These are phyloP conservation scores for Lanius ludovicianus DNA, from an alignment of 2,113 vertebrate species.

Conservation along the genomic window DNA sequence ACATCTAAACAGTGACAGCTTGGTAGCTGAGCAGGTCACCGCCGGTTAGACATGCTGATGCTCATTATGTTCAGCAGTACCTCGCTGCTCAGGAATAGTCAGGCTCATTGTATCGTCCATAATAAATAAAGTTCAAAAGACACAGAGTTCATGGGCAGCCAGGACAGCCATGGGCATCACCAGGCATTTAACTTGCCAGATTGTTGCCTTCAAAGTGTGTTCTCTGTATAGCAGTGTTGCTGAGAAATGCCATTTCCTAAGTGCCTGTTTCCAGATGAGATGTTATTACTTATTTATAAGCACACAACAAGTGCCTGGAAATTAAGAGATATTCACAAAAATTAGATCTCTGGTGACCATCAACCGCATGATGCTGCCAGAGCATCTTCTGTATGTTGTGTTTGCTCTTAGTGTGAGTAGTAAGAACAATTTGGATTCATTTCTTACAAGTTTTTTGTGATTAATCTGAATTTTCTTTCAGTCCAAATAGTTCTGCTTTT, in stretches of 20 bases:
- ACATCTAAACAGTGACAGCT: not conserved
- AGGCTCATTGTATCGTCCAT: not conserved
- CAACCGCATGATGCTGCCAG: not conserved
- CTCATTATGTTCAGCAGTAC: not conserved
- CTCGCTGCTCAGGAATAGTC: not conserved
- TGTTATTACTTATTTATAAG: not conserved
- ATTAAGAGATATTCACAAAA: not conserved
- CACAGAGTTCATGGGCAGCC: not conserved
- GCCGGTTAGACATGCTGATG: rapidly evolving
- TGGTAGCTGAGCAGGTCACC: not conserved
- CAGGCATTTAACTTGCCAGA: not conserved
- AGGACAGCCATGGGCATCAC: not conserved
- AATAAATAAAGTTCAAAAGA: not conserved
- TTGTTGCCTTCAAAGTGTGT: not conserved
- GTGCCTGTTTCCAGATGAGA: not conserved
- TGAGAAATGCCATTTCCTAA: not conserved
- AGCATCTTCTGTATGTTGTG: not conserved
- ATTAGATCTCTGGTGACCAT: not conserved
- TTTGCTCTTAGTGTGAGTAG: not conserved
- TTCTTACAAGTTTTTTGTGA: not conserved
- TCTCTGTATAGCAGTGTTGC: not conserved
- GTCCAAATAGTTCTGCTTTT: not conserved
- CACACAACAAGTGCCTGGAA: not conserved
- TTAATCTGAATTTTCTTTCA: not conserved
- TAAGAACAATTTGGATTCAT: rapidly evolving